A percentile compares a stretch with the other conserved stretches of the same genome.
Evolutionary conservation across 2,797 vertebrate genomes (phyloP).

Genomic region (Brachyrhaphis roseni): DNA sequence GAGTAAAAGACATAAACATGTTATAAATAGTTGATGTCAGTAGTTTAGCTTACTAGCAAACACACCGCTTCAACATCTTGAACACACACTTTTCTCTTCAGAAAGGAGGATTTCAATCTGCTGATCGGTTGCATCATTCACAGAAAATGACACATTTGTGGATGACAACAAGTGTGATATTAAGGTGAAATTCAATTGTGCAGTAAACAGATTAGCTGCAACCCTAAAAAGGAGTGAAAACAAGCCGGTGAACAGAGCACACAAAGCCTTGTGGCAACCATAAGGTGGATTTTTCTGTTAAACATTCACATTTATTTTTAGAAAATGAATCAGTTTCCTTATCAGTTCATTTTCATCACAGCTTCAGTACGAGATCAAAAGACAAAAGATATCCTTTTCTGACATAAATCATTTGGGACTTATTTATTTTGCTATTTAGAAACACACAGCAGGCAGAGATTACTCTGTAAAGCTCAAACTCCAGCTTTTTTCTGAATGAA

Average conservation of each 20-base stretch:
- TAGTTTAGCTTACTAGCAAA: not conserved
- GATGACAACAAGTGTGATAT: conserved; percentile 28
- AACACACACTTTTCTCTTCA: not conserved
- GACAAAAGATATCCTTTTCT: not conserved
- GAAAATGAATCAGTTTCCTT: not conserved
- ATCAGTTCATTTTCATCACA: not conserved
- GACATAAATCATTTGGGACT: conserved; percentile 46
- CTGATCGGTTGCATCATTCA: conserved; percentile 9
- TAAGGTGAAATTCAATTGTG: conserved; percentile 44
- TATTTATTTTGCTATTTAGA: conserved; percentile 11
- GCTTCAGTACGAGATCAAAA: not conserved
- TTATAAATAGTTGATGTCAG: not conserved
- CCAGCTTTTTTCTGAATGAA: conserved; percentile 29
- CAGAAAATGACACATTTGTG: conserved; percentile 22
- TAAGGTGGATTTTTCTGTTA: not conserved
- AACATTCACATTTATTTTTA: not conserved
- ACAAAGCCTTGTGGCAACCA: not conserved
- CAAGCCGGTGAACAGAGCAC: conserved; percentile 18
- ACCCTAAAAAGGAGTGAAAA: conserved; percentile 7
- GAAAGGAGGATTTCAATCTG: not conserved
- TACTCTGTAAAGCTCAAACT: conserved; percentile 21
- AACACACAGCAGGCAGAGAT: conserved; percentile 11
- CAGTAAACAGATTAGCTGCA: conserved; percentile 42
- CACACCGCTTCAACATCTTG: not conserved
- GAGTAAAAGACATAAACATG: not conserved